phyloP scores from a whole-genome alignment of 2,113 vertebrate species.

The Corvus moneduloides region DNA sequence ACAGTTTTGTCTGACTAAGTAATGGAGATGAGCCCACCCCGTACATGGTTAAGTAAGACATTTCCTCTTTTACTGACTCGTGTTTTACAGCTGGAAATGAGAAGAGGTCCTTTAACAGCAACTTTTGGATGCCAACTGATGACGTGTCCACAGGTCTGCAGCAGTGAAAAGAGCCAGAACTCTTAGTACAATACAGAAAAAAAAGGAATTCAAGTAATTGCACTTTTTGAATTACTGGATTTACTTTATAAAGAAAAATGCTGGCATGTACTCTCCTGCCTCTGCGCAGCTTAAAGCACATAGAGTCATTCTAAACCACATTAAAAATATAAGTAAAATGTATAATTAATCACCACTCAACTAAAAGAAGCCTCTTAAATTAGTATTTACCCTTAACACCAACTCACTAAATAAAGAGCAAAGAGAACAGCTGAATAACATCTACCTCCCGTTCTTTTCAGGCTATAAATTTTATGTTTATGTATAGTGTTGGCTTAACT shows the following conservation, averaged over 20 bases:
- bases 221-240: not conserved
- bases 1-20: not conserved
- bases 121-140: not conserved
- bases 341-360: not conserved
- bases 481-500: not conserved
- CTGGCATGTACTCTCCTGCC: conserved; percentile 15
- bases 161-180: not conserved
- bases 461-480: not conserved
- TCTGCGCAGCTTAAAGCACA: not conserved
- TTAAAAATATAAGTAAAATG: not conserved
- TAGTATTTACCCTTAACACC: not conserved
- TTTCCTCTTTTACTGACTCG: not conserved
- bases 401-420: not conserved
- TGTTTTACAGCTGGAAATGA: not conserved
- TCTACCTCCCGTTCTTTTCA: not conserved
- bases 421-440: not conserved
- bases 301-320: not conserved
- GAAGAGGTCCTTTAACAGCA: not conserved
- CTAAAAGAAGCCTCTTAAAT: not conserved
- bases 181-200: not conserved
- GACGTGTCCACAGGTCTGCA: not conserved
- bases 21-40: not conserved
- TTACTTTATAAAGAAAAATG: conserved; percentile 1
- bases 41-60: not conserved
- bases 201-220: not conserved